Percentiles rank a stretch among this genome's conserved stretches.
Evolutionary conservation across 2,888 invertebrate species (phyloP).

Genomic region (Drosophila anomelani): DNA sequence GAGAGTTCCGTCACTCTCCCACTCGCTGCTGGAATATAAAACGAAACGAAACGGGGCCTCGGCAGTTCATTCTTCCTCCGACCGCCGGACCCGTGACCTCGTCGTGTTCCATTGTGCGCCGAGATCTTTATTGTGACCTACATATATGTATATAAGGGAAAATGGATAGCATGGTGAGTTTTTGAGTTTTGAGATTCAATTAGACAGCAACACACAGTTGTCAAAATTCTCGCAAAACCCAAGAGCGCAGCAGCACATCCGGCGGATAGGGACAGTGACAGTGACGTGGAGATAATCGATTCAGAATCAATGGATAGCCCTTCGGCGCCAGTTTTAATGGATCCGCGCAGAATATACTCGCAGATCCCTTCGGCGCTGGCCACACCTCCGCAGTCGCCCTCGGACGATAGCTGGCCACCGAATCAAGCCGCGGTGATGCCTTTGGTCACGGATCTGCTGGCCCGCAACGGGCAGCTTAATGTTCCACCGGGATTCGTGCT

Average conservation of each 20-base stretch:
- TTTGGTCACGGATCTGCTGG: constrained; percentile 7
- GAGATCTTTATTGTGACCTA: neutral
- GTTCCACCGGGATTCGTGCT: constrained; percentile 21
- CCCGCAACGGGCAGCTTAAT: neutral
- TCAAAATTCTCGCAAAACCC: neutral
- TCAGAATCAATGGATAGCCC: neutral
- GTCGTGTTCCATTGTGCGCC: neutral
- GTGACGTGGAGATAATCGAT: constrained; percentile 14
- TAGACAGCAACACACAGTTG: neutral
- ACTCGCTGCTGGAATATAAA: neutral
- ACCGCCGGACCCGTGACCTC: too few species aligned
- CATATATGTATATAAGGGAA: neutral
- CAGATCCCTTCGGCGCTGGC: constrained; percentile 17
- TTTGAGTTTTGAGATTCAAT: neutral
- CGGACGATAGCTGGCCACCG: neutral
- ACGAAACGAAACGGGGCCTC: neutral
- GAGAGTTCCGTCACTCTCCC: neutral
- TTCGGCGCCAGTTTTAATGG: neutral
- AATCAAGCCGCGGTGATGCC: constrained; percentile 47
- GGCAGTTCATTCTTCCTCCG: neutral
- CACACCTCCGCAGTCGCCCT: constrained; percentile 58
- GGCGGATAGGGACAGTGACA: neutral
- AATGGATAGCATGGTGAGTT: neutral
- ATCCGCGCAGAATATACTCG: neutral
- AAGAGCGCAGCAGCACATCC: neutral